Evolutionary conservation across 37 sponge, comb jelly and placozoan genomes (phyloP), one percentile per base, ranked within the genome.

Genomic region (Sycon ciliatum): DNA sequence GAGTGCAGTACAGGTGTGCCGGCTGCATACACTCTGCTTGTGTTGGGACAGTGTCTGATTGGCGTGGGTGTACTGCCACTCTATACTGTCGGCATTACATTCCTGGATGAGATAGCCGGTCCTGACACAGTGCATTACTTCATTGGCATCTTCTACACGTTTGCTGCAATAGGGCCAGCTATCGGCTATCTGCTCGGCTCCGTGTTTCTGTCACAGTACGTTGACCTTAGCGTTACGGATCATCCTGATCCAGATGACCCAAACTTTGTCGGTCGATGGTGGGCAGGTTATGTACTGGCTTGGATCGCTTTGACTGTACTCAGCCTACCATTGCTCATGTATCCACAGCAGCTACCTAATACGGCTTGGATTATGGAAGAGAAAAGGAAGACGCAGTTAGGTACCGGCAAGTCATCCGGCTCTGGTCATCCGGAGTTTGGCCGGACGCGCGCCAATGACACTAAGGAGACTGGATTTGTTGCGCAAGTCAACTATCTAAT

Each of bases 221-320:
- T 90, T 27, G 84, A 90, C 62, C 78, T 90, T 1, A 65, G 72
- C 24, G 58, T 64, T 28, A 37, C 27, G 13, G n/a, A n/a, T n/a
- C n/a, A n/a, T n/a, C n/a, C n/a, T n/a, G n/a, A n/a, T n/a, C n/a
- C n/a, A n/a, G n/a, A n/a, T n/a, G 87, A 90, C 70, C 83, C 87
- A 1, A 63, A 69, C 4, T 90, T 80, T 78, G 86, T 90, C n/a
- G 91, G 91, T 4, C 84, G 83, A 4, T 90, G 91, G 91, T 90
- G 91, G 91, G 32, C 80, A 4, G 71, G 81, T 29, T 90, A 83
- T 39, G 31, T 90, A 0, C 35, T 87, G 11, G 20, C 69, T 2
- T 71, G 65, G 32, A 11, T 3, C 84, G 76, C 9, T 20, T 83
- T 11, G 1, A 40, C 80, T 24, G 24, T 90, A 0, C 7, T 73